Evolutionary conservation across 2,888 invertebrate species (phyloP).

Genomic region (Litoditis marina): DNA sequence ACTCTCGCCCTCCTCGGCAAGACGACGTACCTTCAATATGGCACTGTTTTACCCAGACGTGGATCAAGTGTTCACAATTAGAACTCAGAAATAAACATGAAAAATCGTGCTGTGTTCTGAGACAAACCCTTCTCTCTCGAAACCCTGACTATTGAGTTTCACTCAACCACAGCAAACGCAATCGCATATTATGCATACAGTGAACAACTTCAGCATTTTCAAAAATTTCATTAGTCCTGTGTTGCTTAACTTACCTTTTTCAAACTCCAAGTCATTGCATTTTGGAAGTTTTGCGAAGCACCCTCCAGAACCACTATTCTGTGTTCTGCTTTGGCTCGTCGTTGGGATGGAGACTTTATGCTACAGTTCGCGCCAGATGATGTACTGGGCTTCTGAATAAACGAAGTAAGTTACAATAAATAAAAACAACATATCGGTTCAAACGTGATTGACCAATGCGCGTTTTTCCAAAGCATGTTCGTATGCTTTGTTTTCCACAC

Average conservation of each 20-base stretch:
- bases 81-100: neutral
- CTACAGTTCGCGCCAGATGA: conserved; percentile 27
- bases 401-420: too few relatives aligned
- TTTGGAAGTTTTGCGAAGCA: conserved; percentile 46
- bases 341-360: conserved; percentile 20
- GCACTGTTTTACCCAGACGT: conserved; percentile 2
- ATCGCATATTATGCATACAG: too few relatives aligned
- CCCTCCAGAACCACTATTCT: conserved; percentile 48
- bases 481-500: too few relatives aligned
- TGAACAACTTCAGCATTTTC: too few relatives aligned
- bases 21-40: conserved; percentile 20
- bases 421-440: too few relatives aligned
- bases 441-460: too few relatives aligned
- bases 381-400: conserved; percentile 37
- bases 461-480: too few relatives aligned
- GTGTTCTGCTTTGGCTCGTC: conserved; percentile 43
- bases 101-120: too few relatives aligned
- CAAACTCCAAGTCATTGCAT: conserved; percentile 51
- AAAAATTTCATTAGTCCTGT: too few relatives aligned
- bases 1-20: conserved; percentile 29
- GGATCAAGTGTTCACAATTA: neutral
- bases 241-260: conserved; percentile 29
- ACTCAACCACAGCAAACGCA: too few relatives aligned
- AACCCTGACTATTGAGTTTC: too few relatives aligned
- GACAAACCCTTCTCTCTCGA: too few relatives aligned